These are phyloP conservation scores for Drosophila antonietae DNA, from an alignment of 2,888 invertebrate genomes.

Conservation along the genomic window DNA sequence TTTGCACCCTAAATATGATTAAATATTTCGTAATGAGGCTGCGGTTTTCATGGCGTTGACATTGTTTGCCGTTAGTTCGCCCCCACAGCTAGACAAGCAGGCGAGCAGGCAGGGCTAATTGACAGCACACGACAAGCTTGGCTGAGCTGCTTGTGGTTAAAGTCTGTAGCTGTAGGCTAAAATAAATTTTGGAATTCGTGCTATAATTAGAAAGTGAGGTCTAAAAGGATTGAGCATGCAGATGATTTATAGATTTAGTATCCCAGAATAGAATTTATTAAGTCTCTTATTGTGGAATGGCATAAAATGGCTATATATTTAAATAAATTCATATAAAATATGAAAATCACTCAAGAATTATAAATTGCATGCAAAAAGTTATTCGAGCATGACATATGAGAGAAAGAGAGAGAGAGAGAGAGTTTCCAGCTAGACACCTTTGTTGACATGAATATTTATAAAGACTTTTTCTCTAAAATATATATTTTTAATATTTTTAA, in stretches of 20 bases:
- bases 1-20: constrained; percentile 70
- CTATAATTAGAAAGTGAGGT: background rate
- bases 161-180: background rate
- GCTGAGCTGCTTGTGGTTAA: constrained; percentile 9
- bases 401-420: background rate
- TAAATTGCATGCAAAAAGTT: background rate
- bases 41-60: constrained; percentile 56
- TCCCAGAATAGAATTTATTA: background rate
- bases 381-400: background rate
- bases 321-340: background rate
- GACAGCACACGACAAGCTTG: constrained; percentile 37
- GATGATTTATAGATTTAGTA: background rate
- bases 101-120: constrained; percentile 38
- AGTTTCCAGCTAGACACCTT: no score
- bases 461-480: background rate
- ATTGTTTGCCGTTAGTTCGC: constrained; percentile 47
- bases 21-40: constrained; percentile 79
- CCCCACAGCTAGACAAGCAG: constrained; percentile 8
- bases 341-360: background rate
- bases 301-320: background rate
- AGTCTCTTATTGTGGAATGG: background rate
- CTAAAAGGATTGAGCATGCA: background rate
- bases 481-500: background rate
- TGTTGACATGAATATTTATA: no score
- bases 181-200: background rate